These are phyloP conservation scores for Semotilus atromaculatus DNA, from an alignment of 2,797 vertebrate species.

Conservation along the genomic window DNA sequence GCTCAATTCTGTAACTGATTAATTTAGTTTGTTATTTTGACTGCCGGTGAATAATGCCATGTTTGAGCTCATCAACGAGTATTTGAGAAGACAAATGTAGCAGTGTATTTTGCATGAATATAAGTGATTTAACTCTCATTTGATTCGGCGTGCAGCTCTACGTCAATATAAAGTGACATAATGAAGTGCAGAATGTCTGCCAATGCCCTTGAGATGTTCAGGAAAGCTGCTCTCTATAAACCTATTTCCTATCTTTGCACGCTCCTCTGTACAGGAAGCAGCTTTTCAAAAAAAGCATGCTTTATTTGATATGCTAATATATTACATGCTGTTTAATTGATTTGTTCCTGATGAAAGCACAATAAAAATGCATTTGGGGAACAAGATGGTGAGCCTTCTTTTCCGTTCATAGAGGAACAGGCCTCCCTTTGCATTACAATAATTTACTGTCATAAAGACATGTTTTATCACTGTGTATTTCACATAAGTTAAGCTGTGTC, in stretches of 20 bases:
- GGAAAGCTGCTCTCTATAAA: constrained; percentile 34
- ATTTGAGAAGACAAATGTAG: constrained; percentile 28
- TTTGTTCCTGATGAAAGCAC: constrained; percentile 53
- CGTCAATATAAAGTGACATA: constrained; percentile 46
- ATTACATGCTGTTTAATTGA: constrained; percentile 55
- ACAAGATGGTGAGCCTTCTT: constrained; percentile 12
- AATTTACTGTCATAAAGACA: neutral
- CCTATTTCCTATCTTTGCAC: constrained; percentile 43
- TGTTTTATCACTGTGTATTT: neutral
- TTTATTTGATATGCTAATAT: constrained; percentile 57
- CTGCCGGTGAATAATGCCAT: constrained; percentile 44
- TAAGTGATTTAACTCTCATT: constrained; percentile 28
- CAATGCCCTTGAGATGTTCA: constrained; percentile 53
- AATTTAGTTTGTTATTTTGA: constrained; percentile 15
- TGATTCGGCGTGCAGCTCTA: constrained; percentile 29
- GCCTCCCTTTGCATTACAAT: neutral
- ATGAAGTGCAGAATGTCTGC: constrained; percentile 51
- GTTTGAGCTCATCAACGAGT: constrained; percentile 19
- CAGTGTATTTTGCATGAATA: constrained; percentile 20
- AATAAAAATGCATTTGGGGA: constrained; percentile 28
- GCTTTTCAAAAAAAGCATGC: constrained; percentile 29
- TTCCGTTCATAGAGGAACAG: neutral
- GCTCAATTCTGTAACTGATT: neutral
- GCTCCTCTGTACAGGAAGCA: constrained; percentile 40
- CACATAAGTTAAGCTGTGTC: neutral